Base-by-base conservation (phyloP, 2,797 vertebrate genomes). In the Gymnocypris eckloni region DNA sequence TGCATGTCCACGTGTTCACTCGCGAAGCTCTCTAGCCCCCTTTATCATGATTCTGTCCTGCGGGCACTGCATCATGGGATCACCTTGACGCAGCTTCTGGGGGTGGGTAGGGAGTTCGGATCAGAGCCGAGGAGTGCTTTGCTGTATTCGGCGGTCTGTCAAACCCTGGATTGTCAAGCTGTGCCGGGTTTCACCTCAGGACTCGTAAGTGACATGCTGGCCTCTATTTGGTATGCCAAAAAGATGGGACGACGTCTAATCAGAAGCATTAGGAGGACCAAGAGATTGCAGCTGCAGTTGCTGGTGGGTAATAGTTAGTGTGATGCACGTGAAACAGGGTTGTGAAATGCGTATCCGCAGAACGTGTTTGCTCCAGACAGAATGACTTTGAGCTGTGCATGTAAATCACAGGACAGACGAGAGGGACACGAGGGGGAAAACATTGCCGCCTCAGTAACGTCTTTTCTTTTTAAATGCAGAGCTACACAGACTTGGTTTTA, bases 161-260 rank as follows among this genome's bases (percentile, higher is more conserved):
- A 82, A 72, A 82, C 50, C 54, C 54, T 41, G 50, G 52, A 72
- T 79, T 52, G 11, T 69, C 86, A 70, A 43, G 1, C 33, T 33
- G 70, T 77, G 37, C 73, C 3, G 10, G 64, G 39, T 70, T 79
- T 52, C 73, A 61, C 16, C 66, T 64, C 28, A 15, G 73, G 33
- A 82, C 81, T 67, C 15, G 28, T 86, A 79, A 64, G 59, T 73
- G 85, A 71, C 82, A 94, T 94, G 93, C 90, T 95, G 88, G 75
- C 93, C 5, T 93, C 91, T 20, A 86, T 92, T 66, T 94, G 94
- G 92, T 86, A 8, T 45, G 92, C 93, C 82, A 94, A 90, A 89
- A 94, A 90, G 90, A 88, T 93, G 92, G 92, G 93, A 87, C 88
- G 91, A 45, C 91, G 90, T 43, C 89, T 94, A 73, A 91, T 94